Conservation (phyloP, 2,888 invertebrate species). For the Polymixis flavicincta region DNA sequence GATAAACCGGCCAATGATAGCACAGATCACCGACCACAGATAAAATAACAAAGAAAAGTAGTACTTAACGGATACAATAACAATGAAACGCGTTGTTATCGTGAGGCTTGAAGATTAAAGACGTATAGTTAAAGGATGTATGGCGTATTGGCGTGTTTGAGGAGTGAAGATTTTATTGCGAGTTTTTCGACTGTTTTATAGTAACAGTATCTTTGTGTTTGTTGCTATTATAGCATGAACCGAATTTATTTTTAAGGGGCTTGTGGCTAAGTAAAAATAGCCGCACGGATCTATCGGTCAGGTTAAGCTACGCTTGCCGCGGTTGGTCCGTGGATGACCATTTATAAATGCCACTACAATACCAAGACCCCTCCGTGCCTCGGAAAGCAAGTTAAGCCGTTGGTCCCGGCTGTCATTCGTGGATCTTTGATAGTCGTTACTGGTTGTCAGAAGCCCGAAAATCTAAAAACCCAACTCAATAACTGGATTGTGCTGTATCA, state of each 20-base stretch:
- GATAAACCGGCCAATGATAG: slow-evolving; percentile 39
- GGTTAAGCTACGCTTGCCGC: no score
- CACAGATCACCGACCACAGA: slow-evolving; percentile 40
- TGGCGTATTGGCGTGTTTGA: slow-evolving; percentile 9
- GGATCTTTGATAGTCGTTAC: no score
- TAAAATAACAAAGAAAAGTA: slow-evolving; percentile 47
- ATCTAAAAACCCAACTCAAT: no score
- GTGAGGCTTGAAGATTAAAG: slow-evolving; percentile 38
- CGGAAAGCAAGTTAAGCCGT: no score
- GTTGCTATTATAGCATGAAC: not conserved
- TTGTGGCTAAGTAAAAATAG: no score
- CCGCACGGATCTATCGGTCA: no score
- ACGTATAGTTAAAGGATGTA: not conserved
- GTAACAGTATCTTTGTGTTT: slow-evolving; percentile 12
- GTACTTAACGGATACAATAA: slow-evolving; percentile 31
- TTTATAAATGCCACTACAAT: no score
- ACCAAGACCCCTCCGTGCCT: no score
- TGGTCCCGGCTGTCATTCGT: no score
- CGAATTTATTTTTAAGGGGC: not conserved
- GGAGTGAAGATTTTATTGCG: slow-evolving; percentile 32
- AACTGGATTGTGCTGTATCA: no score
- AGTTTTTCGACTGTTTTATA: slow-evolving; percentile 20
- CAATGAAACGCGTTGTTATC: slow-evolving; percentile 50
- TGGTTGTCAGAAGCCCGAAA: no score
- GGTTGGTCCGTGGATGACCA: no score